Evolutionary conservation across 1,140 invertebrate genomes (phyloP), one percentile per base, ranked within the genome.

Genomic region (Penaeus vannamei): DNA sequence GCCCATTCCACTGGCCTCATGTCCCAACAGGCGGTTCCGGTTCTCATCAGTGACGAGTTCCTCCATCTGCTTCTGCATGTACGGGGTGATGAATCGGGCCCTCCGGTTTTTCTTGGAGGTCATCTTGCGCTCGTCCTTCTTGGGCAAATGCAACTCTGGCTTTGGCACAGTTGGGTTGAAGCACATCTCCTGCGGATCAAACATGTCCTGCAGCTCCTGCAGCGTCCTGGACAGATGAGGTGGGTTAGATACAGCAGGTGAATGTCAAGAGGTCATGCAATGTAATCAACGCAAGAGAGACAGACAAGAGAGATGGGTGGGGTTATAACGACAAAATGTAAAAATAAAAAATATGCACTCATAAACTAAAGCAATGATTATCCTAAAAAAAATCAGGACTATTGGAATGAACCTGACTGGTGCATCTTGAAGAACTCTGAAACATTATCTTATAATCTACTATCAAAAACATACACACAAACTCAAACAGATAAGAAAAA

Each of bases 101-200:
- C 20, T 23, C 29, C 53, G 61, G 19, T 26, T 36, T 22, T 32
- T 84, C 14, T 77, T 85, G 14, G 12, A 29, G 42, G 26, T 77
- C 26, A 42, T 79, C 19, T 61, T 84, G 7, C 3, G 4, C 20
- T 7, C 32, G 12, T 76, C 7, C 59, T 77, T 59, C 32, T 64
- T 77, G 32, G 87, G 61, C 10, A 76, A 42, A 26, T 84, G 69
- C 53, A 66, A 36, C 22, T 22, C 46, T 5, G 90, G 90, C n/a
- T 53, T 42, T n/a, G 85, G 82, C 23, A 90, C 66, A 12, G 85
- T 7, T 23, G 90, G 90, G 20, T 87, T 90, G 59, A 90, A 90
- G 12, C 90, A 79, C 90, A 90, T 90, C 60, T 86, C 85, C 17
- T 14, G 20, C 1, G 85, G 76, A 69, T 86, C 69, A 36, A 80